Evolutionary conservation across 1,140 invertebrate genomes (phyloP).

Genomic region (Nephotettix cincticeps): DNA sequence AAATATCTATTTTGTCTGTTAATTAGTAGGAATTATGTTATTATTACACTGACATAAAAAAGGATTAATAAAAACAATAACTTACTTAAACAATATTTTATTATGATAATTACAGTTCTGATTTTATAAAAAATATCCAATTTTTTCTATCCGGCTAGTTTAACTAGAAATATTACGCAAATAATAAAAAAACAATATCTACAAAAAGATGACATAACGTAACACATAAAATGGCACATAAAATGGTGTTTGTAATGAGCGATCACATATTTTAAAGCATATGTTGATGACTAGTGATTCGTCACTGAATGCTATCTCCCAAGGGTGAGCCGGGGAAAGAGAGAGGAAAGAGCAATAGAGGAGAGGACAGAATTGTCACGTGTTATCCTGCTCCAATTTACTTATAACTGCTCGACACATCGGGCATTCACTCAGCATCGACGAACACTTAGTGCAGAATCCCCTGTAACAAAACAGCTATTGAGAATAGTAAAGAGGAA

Average conservation of each 20-base stretch:
- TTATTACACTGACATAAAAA: not conserved
- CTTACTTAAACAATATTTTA: not conserved
- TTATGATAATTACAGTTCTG: not conserved
- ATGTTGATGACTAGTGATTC: not conserved
- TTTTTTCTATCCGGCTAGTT: conserved; percentile 5
- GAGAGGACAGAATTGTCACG: not conserved
- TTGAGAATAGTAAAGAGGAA: too few species aligned
- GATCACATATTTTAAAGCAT: conserved; percentile 3
- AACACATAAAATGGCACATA: conserved; percentile 10
- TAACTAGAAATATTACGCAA: not conserved
- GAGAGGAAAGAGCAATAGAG: not conserved
- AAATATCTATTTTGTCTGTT: too few species aligned
- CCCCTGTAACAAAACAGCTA: conserved; percentile 74
- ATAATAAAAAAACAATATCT: conserved; percentile 6
- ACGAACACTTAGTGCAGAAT: conserved; percentile 79
- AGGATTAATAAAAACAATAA: not conserved
- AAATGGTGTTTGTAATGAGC: conserved; percentile 4
- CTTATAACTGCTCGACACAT: conserved; percentile 73
- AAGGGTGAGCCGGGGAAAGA: too few species aligned
- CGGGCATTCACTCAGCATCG: conserved; percentile 80
- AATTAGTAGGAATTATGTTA: too few species aligned
- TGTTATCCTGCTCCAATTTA: conserved; percentile 9
- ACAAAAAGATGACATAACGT: not conserved
- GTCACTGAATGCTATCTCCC: not conserved
- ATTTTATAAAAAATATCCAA: not conserved